Evolutionary conservation across 2,113 vertebrate genomes (phyloP), one percentile per base, ranked within the genome.

Genomic region (Phyllostomus hastatus): DNA sequence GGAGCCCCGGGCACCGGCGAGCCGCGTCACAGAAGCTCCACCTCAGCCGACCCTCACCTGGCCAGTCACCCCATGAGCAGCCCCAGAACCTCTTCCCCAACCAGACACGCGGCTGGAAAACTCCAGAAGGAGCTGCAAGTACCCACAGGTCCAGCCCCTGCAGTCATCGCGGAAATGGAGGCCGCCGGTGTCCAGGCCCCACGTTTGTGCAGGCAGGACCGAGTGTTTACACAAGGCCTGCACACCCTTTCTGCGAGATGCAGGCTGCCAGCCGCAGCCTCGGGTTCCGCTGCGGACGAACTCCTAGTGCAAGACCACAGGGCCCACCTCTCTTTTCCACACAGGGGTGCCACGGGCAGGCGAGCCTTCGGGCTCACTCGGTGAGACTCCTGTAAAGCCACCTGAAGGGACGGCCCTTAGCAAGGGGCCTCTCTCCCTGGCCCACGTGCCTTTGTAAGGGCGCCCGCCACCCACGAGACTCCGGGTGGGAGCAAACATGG

Each of bases 201-300:
- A 69, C 83, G 61, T 95, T 24, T 94, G 95, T 57, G 81, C 85
- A 95, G 94, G 81, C 96, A 95, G 75, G 95, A 80, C 93, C 3
- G 64, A 79, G 91, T 90, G 70, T 96, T 83, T 83, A 70, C 52
- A 50, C 2, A 94, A 94, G 79, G 69, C 82, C 86, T 41, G 35
- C 41, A 11, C 84, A 87, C 70, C 78, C 85, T 85, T 12, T 79
- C 48, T 5, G 78, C 50, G 7, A 69, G 79, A 93, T 43, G 80
- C 66, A 48, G 91, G 94, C 79, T 24, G 66, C 75, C 73, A 35
- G 43, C 14, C 3, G 54, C 70, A 72, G 69, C 35, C 7, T 31
- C 19, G 31, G 43, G 95, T 97, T 85, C 95, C 92, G 72, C 10
- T 67, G 89, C 90, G 22, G 3, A 76, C 38, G 54, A 83, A 93